A percentile compares a stretch with the other conserved stretches of the same genome.
These are phyloP conservation scores for Asarcornis scutulata DNA, from an alignment of 2,113 vertebrate species.

Conservation along the genomic window DNA sequence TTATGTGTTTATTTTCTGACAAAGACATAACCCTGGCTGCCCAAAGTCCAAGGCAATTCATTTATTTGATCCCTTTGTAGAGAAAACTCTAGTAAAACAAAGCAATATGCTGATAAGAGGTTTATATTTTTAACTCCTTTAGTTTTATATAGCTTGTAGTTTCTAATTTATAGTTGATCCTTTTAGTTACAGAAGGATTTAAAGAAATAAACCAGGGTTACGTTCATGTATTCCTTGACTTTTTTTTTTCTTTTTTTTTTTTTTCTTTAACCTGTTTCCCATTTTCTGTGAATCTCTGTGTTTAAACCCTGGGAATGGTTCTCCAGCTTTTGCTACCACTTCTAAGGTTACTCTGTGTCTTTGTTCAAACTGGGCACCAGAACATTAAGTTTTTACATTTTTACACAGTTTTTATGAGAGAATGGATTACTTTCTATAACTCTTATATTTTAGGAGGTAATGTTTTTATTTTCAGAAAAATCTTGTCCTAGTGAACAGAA, in stretches of 20 bases:
- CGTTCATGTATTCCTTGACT: background rate
- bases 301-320: background rate
- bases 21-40: background rate
- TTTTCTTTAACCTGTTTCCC: background rate
- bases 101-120: background rate
- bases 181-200: background rate
- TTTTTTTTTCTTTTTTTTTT: background rate
- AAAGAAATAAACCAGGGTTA: background rate
- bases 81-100: background rate
- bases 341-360: background rate
- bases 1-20: background rate
- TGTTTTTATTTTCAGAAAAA: background rate
- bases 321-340: background rate
- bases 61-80: background rate
- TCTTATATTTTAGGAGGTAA: background rate
- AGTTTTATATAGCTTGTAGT: background rate
- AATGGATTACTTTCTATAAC: background rate
- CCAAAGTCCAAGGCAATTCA: accelerated
- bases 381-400: background rate
- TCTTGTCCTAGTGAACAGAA: background rate
- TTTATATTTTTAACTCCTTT: background rate
- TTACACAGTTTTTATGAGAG: background rate
- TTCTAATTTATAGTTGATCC: background rate
- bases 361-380: background rate
- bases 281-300: background rate